phyloP scores from a whole-genome alignment of 2,888 invertebrate genomes.

The Drepanosiphum platanoidis region DNA sequence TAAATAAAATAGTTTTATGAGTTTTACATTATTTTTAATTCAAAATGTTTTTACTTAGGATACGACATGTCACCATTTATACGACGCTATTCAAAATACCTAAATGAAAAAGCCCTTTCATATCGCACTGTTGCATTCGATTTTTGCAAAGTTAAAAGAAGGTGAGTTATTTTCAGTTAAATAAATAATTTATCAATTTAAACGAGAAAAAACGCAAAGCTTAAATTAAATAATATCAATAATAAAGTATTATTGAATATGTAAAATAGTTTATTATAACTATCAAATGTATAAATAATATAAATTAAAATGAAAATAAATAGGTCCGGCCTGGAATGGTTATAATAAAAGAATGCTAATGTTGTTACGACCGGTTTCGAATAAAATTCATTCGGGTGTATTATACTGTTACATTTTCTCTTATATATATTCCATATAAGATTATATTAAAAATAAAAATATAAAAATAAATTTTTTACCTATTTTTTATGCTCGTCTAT shows the following conservation, averaged over 20 bases:
- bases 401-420: too few relatives aligned
- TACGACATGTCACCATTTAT: conserved; percentile 99
- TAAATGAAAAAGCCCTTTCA: conserved; percentile 98
- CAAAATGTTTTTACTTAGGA: conserved; percentile 72
- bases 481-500: too few relatives aligned
- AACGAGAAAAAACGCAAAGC: neutral
- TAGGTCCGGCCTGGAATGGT: too few relatives aligned
- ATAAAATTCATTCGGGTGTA: too few relatives aligned
- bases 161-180: conserved; percentile 72
- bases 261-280: too few relatives aligned
- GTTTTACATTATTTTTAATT: conserved; percentile 52
- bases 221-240: conserved; percentile 74
- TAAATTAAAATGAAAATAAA: too few relatives aligned
- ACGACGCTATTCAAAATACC: conserved; percentile 97
- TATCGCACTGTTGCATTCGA: conserved; percentile 99
- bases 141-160: conserved; percentile 99
- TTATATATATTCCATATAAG: too few relatives aligned
- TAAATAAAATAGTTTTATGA: neutral
- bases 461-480: too few relatives aligned
- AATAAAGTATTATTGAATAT: conserved; percentile 20
- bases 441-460: too few relatives aligned
- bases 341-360: too few relatives aligned
- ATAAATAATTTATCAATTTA: conserved; percentile 62
- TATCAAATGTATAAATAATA: too few relatives aligned
- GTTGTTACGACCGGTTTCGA: too few relatives aligned